A percentile compares a stretch with the other conserved stretches of the same genome.
phyloP scores from a whole-genome alignment of 2,888 invertebrate genomes.

The Bedellia somnulentella region DNA sequence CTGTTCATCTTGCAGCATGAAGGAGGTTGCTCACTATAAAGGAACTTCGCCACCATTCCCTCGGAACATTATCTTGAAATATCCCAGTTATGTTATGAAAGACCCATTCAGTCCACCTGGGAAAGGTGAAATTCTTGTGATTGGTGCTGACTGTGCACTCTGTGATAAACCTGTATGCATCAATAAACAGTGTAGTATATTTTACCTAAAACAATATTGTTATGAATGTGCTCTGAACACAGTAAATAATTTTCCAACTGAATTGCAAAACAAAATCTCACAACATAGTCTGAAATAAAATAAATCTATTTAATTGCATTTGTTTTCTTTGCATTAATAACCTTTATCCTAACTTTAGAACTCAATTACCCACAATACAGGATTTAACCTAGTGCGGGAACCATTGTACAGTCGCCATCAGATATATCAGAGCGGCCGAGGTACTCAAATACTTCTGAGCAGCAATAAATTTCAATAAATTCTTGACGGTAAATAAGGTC shows the following conservation, averaged over 20 bases:
- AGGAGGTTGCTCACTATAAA: conserved; percentile 74
- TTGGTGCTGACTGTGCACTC: conserved; percentile 74
- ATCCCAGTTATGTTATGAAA: conserved; percentile 78
- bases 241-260: conserved; percentile 66
- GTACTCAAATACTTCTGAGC: no score
- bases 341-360: no score
- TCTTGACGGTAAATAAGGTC: no score
- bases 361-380: conserved; percentile 1
- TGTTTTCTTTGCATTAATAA: no score
- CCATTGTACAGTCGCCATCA: no score
- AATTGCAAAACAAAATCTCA: conserved; percentile 67
- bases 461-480: no score
- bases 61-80: conserved; percentile 66
- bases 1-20: conserved; percentile 67
- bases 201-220: conserved; percentile 76
- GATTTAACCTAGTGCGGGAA: no score
- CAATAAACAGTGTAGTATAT: conserved; percentile 75
- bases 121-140: conserved; percentile 72
- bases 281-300: no score
- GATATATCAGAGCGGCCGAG: no score
- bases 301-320: no score
- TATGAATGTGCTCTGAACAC: conserved; percentile 65
- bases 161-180: conserved; percentile 75
- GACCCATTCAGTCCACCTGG: conserved; percentile 81
- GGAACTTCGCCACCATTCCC: conserved; percentile 76